Conservation (phyloP, 2,113 vertebrate genomes). For the Hystrix cristata region DNA sequence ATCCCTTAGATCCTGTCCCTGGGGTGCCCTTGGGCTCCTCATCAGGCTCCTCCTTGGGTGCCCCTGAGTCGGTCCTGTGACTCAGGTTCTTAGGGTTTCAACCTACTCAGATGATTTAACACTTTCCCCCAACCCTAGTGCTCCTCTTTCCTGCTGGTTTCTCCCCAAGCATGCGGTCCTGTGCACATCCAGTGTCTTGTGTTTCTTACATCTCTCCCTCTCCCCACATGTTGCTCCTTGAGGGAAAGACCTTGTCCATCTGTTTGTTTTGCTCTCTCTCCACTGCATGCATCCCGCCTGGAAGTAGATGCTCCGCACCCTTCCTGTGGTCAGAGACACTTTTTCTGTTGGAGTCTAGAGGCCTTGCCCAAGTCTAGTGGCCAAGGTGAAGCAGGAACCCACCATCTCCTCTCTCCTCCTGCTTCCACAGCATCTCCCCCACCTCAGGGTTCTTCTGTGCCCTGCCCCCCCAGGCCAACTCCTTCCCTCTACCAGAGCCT, state of each 20-base stretch:
- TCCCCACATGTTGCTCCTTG: neutral
- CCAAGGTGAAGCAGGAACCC: neutral
- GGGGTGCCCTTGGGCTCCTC: too few species aligned
- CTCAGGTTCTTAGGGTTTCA: neutral
- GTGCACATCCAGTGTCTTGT: too few species aligned
- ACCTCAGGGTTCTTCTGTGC: neutral
- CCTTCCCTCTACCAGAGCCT: neutral
- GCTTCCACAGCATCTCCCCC: neutral
- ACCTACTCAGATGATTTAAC: rapidly evolving
- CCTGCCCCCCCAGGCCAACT: neutral
- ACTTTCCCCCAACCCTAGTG: rapidly evolving
- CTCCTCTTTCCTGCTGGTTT: neutral
- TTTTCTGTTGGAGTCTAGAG: neutral
- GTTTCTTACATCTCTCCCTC: neutral
- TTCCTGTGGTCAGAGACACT: neutral
- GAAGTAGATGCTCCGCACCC: neutral
- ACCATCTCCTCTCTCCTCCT: neutral
- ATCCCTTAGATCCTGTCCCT: neutral
- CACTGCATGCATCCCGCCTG: neutral
- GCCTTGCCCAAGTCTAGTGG: neutral
- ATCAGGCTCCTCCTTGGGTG: too few species aligned
- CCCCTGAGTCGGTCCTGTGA: too few species aligned
- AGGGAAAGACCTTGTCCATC: rapidly evolving
- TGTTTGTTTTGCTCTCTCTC: neutral
- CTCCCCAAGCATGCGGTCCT: too few species aligned